phyloP scores from a whole-genome alignment of 2,797 vertebrate species.

The Spondyliosoma cantharus region DNA sequence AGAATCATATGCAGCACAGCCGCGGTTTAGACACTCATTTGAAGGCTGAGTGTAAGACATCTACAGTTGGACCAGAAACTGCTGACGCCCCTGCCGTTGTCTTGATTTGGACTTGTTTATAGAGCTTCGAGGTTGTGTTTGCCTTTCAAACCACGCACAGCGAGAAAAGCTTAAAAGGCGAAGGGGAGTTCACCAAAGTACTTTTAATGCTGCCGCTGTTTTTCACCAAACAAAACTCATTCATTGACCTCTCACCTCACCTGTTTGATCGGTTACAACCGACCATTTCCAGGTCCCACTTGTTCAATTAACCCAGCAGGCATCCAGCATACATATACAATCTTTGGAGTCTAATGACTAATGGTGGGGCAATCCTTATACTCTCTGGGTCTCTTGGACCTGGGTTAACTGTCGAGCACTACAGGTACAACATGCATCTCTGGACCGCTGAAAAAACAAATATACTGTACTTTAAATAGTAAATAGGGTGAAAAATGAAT shows the following conservation, averaged over 20 bases:
- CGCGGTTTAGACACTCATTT: neutral
- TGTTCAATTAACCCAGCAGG: conserved; percentile 45
- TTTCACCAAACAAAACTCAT: conserved; percentile 47
- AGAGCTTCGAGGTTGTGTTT: conserved; percentile 58
- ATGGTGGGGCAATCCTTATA: neutral
- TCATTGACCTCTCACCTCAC: conserved; percentile 43
- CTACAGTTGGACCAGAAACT: conserved; percentile 19
- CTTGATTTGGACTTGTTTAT: conserved; percentile 61
- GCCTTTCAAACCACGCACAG: conserved; percentile 64
- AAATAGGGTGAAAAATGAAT: neutral
- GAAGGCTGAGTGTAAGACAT: neutral
- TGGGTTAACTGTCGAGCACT: neutral
- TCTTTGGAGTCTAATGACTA: neutral
- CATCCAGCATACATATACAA: conserved; percentile 2
- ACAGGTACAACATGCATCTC: neutral
- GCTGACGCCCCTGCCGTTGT: conserved; percentile 28
- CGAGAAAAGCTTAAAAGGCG: conserved; percentile 55
- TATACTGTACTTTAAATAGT: neutral
- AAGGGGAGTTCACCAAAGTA: conserved; percentile 40
- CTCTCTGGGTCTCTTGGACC: conserved; percentile 1
- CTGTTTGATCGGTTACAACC: conserved; percentile 46
- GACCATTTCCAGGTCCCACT: conserved; percentile 48
- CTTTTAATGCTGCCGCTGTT: conserved; percentile 71
- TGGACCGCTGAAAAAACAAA: neutral
- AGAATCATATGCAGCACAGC: neutral